These are phyloP conservation scores for Sarotherodon lohbergeri DNA, from an alignment of 2,113 vertebrate genomes.

Conservation along the genomic window DNA sequence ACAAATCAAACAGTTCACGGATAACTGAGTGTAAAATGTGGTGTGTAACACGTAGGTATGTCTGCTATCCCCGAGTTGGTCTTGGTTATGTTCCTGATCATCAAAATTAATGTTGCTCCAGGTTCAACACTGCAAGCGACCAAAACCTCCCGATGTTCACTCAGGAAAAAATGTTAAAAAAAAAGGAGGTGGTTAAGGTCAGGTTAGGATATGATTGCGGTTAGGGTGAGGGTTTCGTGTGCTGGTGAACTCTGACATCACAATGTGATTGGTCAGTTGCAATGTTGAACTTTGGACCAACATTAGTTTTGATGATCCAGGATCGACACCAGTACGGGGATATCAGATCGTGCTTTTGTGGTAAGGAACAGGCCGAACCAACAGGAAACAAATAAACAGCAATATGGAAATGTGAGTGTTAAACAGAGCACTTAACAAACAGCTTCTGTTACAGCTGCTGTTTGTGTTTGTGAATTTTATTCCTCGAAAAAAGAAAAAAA, in stretches of 20 bases:
- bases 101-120: neutral
- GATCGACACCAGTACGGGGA: neutral
- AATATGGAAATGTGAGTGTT: neutral
- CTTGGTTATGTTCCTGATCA: neutral
- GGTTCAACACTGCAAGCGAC: neutral
- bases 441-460: neutral
- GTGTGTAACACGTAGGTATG: neutral
- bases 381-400: neutral
- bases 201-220: neutral
- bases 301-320: neutral
- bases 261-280: neutral
- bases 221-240: neutral
- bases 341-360: neutral
- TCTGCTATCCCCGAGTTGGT: neutral
- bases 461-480: neutral
- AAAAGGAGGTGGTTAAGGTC: neutral
- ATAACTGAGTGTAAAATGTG: neutral
- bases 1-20: neutral
- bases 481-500: neutral
- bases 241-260: neutral
- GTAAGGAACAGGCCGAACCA: neutral
- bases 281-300: neutral
- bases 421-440: neutral
- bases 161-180: neutral
- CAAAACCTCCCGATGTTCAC: neutral